Evolutionary conservation across 1,140 invertebrate species (phyloP), one percentile per base, ranked within the genome.

Genomic region (Andricus grossulariae): DNA sequence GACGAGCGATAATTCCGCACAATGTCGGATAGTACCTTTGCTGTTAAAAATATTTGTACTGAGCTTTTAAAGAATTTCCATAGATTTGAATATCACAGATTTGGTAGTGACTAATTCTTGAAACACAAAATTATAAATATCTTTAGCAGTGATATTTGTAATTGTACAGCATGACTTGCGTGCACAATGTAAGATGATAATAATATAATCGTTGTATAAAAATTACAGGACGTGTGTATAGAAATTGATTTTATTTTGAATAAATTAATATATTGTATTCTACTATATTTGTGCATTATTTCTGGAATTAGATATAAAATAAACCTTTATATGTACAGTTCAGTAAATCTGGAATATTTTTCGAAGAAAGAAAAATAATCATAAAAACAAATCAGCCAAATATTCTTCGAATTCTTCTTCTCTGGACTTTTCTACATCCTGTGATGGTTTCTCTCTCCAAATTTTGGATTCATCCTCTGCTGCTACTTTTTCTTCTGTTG

Each of bases 391-490:
- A 84, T 95, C 93, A 82, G 93, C 92, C n/a, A 95, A 87, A 87
- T 94, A 95, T 75, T 94, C 93, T 84, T 94, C 93, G 87, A 95
- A 93, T 84, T 93, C 93, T 76, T 93, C 92, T 75, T 93, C 93
- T 80, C 92, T 89, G 16, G 92, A 91, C 81, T 92, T 92, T 80
- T 92, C 90, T 49, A 88, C 80, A 10, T 81, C 77, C 52, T 89
- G 86, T 49, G 75, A 54, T 49, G 86, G 78, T 45, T 86, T 88
- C 49, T 86, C 83, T 80, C 88, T 91, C 92, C 92, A 93, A 73
- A 92, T 85, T 77, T 90, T 81, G 6, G 85, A 83, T 55, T 90
- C 88, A 49, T 2, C 16, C 11, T 87, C 78, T 16, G 50, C 75
- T 25, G 45, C 18, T 55, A 72, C 25, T 32, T 32, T 73, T 70